Evolutionary conservation across 2,888 invertebrate genomes (phyloP), one percentile per base, ranked within the genome.

Genomic region (Drosophila neotestacea): DNA sequence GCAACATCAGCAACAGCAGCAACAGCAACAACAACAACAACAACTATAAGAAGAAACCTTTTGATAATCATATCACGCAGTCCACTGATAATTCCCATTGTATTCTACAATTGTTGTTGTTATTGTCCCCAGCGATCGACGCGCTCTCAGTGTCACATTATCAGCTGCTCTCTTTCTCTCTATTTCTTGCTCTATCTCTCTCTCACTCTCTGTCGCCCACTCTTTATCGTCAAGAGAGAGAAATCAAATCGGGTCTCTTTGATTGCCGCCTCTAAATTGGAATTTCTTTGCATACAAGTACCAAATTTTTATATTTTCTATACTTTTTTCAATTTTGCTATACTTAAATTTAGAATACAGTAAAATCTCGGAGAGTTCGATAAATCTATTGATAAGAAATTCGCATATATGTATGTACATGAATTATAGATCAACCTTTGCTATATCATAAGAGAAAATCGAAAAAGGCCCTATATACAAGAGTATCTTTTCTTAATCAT

Each of bases 51-150:
- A 78, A 81, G 76, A 77, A 85, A 85, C 85, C 82, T 89, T 85
- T 85, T 85, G 89, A 85, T 85, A 89, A 87, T 89, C 84, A 85
- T 89, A 85, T 85, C 89, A 85, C 89, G 88, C 83, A 81, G 89
- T 85, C 80, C 82, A 79, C 84, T 89, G 84, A 85, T 85, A 85
- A 87, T 85, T 85, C 77, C 80, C 69, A 85, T 85, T 85, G 87
- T 88, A 80, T 88, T 73, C 70, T 30, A 79, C 52, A 27, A 58
- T 56, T 66, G 39, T 66, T 75, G 58, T 65, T 79, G 38, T 62
- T 81, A 59, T 58, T 72, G 63, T 34, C 56, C 56, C 13, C 55
- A 55, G 32, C 48, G 52, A 70, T 73, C 73, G 66, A 27, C 38
- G 56, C 56, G 44, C 65, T 54, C 54, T 66, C 52, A 44, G 41